phyloP scores from a whole-genome alignment of 2,888 invertebrate genomes.

The Latrodectus hesperus region DNA sequence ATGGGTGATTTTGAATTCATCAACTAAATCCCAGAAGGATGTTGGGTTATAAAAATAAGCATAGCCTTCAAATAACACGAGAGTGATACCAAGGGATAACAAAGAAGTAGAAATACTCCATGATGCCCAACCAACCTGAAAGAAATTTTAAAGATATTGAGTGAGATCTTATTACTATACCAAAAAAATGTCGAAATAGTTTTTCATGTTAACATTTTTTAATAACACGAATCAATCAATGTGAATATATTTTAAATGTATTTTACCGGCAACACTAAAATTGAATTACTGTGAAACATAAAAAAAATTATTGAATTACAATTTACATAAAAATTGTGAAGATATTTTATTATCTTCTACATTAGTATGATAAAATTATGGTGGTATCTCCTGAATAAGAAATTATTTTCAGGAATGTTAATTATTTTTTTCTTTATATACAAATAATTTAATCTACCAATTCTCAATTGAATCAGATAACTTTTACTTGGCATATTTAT shows the following conservation, averaged over 20 bases:
- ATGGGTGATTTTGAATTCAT: constrained; percentile 76
- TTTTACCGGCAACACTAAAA: background rate
- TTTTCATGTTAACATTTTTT: background rate
- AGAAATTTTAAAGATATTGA: constrained; percentile 72
- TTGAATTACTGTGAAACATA: background rate
- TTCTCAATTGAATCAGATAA: no score
- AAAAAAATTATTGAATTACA: background rate
- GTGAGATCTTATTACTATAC: background rate
- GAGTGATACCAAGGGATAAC: constrained; percentile 75
- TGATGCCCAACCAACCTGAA: constrained; percentile 80
- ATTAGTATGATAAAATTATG: no score
- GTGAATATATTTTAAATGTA: background rate
- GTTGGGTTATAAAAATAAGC: constrained; percentile 77
- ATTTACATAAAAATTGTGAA: background rate
- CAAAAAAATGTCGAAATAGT: background rate
- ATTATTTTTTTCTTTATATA: no score
- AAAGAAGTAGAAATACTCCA: constrained; percentile 79
- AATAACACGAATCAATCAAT: background rate
- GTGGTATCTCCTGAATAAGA: no score
- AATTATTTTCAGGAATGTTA: no score
- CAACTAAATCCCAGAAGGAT: constrained; percentile 73
- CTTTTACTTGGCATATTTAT: no score
- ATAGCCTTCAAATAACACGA: constrained; percentile 79
- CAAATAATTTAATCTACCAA: no score
- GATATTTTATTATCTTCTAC: background rate